These are phyloP conservation scores for Lordiphosa collinella DNA, from an alignment of 1,140 invertebrate genomes.

Conservation along the genomic window DNA sequence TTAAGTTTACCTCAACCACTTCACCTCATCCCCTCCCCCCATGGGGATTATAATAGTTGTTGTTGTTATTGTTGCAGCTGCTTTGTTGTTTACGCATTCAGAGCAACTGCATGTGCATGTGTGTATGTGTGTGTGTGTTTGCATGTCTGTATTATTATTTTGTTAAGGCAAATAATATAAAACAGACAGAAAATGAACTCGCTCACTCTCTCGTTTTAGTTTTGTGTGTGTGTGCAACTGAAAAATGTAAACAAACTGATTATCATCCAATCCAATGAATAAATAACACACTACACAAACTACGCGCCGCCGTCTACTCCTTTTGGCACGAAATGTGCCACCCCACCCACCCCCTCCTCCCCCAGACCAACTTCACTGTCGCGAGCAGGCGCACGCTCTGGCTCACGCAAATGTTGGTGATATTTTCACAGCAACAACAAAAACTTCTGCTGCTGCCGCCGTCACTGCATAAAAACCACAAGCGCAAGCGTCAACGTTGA, in stretches of 20 bases:
- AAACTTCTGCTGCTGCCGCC: slow-evolving; percentile 19
- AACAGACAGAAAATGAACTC: slow-evolving; percentile 56
- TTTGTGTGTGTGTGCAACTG: slow-evolving; percentile 52
- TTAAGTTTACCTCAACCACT: slow-evolving; percentile 7
- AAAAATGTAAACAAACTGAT: slow-evolving; percentile 79
- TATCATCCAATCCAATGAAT: slow-evolving; percentile 78
- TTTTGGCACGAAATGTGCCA: slow-evolving; percentile 38
- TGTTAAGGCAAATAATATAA: slow-evolving; percentile 72
- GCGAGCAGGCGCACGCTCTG: slow-evolving; percentile 11
- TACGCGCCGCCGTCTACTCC: slow-evolving; percentile 33
- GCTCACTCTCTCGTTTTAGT: slow-evolving; percentile 8
- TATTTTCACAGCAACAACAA: slow-evolving; percentile 42
- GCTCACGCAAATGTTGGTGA: slow-evolving; percentile 52
- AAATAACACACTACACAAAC: slow-evolving; percentile 64
- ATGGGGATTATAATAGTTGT: slow-evolving; percentile 28
- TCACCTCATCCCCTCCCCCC: neutral
- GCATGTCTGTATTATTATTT: slow-evolving; percentile 72
- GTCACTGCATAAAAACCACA: slow-evolving; percentile 46
- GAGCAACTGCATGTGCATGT: slow-evolving; percentile 24
- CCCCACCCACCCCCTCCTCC: neutral
- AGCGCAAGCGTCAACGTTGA: slow-evolving; percentile 29
- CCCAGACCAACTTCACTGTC: slow-evolving; percentile 17
- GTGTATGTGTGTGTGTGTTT: slow-evolving; percentile 42
- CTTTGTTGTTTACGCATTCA: slow-evolving; percentile 71
- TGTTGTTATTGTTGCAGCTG: slow-evolving; percentile 65